Conservation (phyloP, 2,888 invertebrate genomes). For the Oxyscelio sp. region DNA sequence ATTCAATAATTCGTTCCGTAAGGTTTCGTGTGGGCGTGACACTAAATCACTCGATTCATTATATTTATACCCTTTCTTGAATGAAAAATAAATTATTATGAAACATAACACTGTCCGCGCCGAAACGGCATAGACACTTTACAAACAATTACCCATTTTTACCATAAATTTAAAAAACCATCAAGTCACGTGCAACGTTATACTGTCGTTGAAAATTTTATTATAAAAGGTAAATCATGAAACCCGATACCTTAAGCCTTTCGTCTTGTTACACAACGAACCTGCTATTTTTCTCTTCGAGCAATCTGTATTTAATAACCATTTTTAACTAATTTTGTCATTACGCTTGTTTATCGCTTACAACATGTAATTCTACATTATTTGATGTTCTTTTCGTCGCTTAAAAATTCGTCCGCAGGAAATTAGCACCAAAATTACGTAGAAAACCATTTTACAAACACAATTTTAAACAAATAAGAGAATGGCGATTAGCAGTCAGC, state of each 20-base stretch:
- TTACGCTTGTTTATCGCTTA: no score
- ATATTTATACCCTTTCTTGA: neutral
- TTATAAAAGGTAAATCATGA: constrained; percentile 70
- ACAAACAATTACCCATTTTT: constrained; percentile 9
- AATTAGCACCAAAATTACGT: neutral
- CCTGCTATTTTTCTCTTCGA: constrained; percentile 42
- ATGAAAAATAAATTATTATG: neutral
- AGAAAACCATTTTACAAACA: neutral
- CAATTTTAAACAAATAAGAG: neutral
- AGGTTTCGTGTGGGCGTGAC: constrained; percentile 26
- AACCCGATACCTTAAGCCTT: constrained; percentile 61
- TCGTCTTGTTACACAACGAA: constrained; percentile 51
- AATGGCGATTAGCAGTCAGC: no score
- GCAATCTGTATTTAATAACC: constrained; percentile 35
- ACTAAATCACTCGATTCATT: constrained; percentile 28
- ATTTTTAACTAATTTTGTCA: constrained; percentile 32
- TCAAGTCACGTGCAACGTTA: constrained; percentile 32
- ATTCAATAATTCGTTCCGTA: constrained; percentile 2
- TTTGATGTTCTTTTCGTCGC: no score
- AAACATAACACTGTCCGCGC: neutral
- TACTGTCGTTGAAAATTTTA: constrained; percentile 59
- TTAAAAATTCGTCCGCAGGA: neutral
- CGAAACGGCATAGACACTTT: constrained; percentile 11
- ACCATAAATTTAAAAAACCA: constrained; percentile 11
- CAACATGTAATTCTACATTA: no score